Base-by-base conservation (phyloP, 2,797 vertebrate genomes). In the Cossypha dichroa region DNA sequence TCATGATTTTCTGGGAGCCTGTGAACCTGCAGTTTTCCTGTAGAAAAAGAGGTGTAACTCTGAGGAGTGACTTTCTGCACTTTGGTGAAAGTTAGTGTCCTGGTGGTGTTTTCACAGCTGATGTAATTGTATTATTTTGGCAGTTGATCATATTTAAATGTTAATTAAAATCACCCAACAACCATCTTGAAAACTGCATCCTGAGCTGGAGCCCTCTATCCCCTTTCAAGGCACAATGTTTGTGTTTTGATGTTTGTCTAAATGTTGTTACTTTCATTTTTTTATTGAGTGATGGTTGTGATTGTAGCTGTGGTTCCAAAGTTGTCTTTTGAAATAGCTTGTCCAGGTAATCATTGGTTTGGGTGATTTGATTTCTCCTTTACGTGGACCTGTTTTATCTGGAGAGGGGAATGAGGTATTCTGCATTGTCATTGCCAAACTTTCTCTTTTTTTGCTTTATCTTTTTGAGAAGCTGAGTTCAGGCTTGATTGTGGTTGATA, bases 201-300 rank as follows among this genome's bases (percentile, higher is more conserved):
- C 26, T 51, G 36, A 36, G 1, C 3, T 38, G 15, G 5, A 67
- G 64, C 25, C 46, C 20, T 78, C 23, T 58, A 22, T 34, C 33
- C 2, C 0, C 29, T 81, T 70, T 23, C 22, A 17, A 14, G 66
- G 34, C 20, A 18, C 25, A 33, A 0, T 5, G 3, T 58, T 64
- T 45, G 31, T 28, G 20, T 45, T 45, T 74, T 72, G 55, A 10
- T 21, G 4, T 62, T 46, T 62, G 18, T 45, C 10, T 58, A 54
- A 86, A 78, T 69, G 31, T 36, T 74, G 17, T 15, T 64, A 5
- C 34, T 82, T 92, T 41, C 13, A 11, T 12, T 3, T 11, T 11
- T 41, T 49, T 10, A 3, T 58, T 54, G 52, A 59, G 46, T 5
- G 15, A 31, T 63, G 56, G 11, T 75, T 74, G 41, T 54, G 56